Evolutionary conservation across 1,140 invertebrate genomes (phyloP).

Genomic region (Neotoxoptera formosana): DNA sequence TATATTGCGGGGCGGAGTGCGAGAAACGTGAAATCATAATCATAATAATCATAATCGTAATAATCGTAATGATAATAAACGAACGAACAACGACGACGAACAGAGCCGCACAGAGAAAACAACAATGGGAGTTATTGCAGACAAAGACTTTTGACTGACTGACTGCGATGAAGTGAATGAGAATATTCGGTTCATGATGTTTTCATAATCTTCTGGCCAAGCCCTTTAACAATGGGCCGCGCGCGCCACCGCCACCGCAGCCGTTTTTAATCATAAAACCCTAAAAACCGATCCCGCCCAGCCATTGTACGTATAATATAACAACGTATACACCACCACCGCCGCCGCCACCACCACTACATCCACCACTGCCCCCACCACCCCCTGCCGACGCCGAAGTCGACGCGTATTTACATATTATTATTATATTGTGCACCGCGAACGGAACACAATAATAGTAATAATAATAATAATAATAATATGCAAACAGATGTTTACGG

Average conservation of each 20-base stretch:
- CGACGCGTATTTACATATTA: neutral
- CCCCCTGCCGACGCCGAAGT: too few species aligned
- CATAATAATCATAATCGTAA: slow-evolving; percentile 47
- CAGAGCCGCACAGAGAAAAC: slow-evolving; percentile 22
- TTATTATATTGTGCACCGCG: neutral
- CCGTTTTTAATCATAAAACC: slow-evolving; percentile 58
- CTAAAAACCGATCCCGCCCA: slow-evolving; percentile 57
- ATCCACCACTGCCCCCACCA: neutral
- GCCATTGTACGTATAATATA: slow-evolving; percentile 45
- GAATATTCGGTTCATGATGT: slow-evolving; percentile 57
- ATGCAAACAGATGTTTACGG: slow-evolving; percentile 39
- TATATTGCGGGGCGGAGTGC: neutral
- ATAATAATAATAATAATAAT: slow-evolving; percentile 35
- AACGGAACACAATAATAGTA: slow-evolving; percentile 1
- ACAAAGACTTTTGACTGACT: slow-evolving; percentile 58
- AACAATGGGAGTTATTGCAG: slow-evolving; percentile 51
- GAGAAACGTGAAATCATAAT: slow-evolving; percentile 45
- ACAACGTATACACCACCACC: slow-evolving; percentile 31
- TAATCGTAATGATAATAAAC: slow-evolving; percentile 54
- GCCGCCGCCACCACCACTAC: neutral
- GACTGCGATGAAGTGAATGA: slow-evolving; percentile 27
- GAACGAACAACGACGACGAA: slow-evolving; percentile 7
- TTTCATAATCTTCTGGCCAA: slow-evolving; percentile 58
- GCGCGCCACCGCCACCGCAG: slow-evolving; percentile 40
- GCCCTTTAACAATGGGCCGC: slow-evolving; percentile 47